Conservation (phyloP, 2,888 invertebrate species). For the Hydropsyche betteni region DNA sequence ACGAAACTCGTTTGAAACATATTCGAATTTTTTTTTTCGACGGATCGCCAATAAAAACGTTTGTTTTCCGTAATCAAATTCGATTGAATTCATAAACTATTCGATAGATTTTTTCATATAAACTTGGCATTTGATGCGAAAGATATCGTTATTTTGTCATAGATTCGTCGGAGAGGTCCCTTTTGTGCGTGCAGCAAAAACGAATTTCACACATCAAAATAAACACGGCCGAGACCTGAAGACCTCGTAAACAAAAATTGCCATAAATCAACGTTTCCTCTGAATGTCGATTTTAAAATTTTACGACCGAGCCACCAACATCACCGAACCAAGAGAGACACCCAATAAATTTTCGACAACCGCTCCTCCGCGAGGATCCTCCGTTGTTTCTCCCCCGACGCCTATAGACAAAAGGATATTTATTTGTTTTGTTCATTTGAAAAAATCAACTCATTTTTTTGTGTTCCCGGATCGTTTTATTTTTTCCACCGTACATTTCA, state of each 20-base stretch:
- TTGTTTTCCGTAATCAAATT: constrained; percentile 26
- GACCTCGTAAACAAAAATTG: constrained; percentile 25
- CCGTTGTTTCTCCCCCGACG: neutral
- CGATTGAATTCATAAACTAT: constrained; percentile 2
- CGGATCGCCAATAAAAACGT: neutral
- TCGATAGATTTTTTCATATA: neutral
- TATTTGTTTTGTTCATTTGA: constrained; percentile 11
- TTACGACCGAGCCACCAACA: constrained; percentile 16
- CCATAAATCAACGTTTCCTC: constrained; percentile 21
- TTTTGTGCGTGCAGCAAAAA: neutral
- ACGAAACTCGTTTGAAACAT: neutral
- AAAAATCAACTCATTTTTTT: neutral
- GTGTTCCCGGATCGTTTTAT: neutral
- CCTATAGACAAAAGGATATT: constrained; percentile 20
- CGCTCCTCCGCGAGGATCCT: neutral
- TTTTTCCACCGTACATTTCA: no score
- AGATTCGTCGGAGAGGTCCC: neutral
- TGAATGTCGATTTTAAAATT: constrained; percentile 27
- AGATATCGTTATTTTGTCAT: neutral
- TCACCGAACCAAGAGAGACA: constrained; percentile 16
- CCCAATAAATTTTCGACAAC: constrained; percentile 17
- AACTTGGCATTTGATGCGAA: neutral
- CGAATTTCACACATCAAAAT: constrained; percentile 18
- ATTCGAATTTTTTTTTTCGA: neutral
- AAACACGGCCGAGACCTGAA: constrained; percentile 2